Percentiles rank a stretch among this genome's conserved stretches.
Conservation (phyloP, 2,113 vertebrate genomes). For the Tetrao urogallus region DNA sequence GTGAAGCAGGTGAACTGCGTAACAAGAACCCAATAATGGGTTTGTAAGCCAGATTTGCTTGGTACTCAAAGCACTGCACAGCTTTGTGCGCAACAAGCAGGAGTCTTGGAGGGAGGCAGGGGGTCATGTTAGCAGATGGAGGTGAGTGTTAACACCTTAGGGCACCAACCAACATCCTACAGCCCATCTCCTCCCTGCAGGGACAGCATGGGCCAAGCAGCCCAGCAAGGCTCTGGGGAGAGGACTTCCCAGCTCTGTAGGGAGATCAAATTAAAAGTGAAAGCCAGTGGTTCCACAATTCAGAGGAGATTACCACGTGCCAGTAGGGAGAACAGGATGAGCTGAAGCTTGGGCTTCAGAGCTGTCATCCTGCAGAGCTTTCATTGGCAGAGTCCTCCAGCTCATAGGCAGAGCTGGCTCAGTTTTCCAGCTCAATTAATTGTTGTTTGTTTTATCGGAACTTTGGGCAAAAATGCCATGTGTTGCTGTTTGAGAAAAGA, state of each 20-base stretch:
- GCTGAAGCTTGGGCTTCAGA: background rate
- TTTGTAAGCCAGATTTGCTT: background rate
- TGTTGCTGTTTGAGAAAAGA: background rate
- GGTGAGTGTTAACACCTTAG: background rate
- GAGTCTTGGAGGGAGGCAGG: background rate
- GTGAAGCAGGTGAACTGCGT: background rate
- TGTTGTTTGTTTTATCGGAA: background rate
- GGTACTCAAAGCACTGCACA: background rate
- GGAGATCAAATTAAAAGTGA: no score
- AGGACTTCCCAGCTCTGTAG: fast-evolving
- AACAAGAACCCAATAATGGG: background rate
- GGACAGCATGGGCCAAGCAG: fast-evolving
- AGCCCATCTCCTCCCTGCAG: background rate
- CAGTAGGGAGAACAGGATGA: fast-evolving
- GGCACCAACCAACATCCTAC: background rate
- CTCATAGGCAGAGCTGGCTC: background rate
- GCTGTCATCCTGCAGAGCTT: background rate
- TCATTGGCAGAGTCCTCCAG: background rate
- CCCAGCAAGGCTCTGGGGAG: background rate
- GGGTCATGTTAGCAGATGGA: background rate
- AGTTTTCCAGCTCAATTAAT: background rate
- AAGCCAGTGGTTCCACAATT: fast-evolving
- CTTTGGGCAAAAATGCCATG: background rate
- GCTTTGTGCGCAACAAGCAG: fast-evolving
- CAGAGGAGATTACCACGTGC: background rate